A percentile compares a stretch with the other conserved stretches of the same genome.
Evolutionary conservation across 2,888 invertebrate genomes (phyloP).

Genomic region (Agonopterix subpropinquella): DNA sequence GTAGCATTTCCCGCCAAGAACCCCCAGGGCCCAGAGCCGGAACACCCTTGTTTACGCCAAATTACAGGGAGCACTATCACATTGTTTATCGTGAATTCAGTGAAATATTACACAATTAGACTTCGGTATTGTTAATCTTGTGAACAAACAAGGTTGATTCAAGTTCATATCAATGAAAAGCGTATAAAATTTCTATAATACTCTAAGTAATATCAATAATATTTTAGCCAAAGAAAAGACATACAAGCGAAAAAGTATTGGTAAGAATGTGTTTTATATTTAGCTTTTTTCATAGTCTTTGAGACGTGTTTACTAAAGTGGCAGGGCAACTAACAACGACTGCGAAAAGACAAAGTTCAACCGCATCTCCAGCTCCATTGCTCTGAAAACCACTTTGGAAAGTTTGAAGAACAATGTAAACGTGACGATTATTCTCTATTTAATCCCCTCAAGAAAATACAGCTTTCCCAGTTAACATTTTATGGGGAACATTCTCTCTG

Average conservation of each 20-base stretch:
- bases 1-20: constrained; percentile 17
- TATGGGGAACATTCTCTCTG: too few species aligned
- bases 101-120: too few species aligned
- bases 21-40: constrained; percentile 21
- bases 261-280: too few species aligned
- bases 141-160: too few species aligned
- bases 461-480: background rate
- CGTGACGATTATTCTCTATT: constrained; percentile 5
- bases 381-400: constrained; percentile 8
- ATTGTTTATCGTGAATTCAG: background rate
- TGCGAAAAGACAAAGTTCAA: constrained; percentile 6
- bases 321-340: background rate
- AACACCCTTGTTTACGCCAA: constrained; percentile 36
- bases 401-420: constrained; percentile 6
- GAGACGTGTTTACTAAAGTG: background rate
- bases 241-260: too few species aligned
- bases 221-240: too few species aligned
- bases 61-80: constrained; percentile 29
- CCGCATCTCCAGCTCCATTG: constrained; percentile 1
- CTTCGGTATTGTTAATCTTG: too few species aligned
- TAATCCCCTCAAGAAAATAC: constrained; percentile 1
- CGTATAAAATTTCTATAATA: too few species aligned
- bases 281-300: too few species aligned
- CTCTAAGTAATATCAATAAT: too few species aligned
- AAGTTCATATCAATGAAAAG: too few species aligned